phyloP scores from a whole-genome alignment of 2,888 invertebrate genomes.

The Parthenolecanium corni region DNA sequence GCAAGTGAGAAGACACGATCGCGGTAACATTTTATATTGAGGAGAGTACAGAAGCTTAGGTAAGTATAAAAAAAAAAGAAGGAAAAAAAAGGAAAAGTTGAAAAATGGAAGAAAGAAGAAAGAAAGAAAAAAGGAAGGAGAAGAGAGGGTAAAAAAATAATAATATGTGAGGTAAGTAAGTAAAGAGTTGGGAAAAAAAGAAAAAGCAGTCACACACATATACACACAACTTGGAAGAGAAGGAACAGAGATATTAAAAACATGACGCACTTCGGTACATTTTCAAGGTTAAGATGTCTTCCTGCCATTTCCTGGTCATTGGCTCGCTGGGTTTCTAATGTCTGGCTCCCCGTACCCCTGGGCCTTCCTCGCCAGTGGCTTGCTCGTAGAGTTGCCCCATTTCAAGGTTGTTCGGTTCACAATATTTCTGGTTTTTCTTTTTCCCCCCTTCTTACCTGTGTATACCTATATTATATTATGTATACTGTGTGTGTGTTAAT shows the following conservation, averaged over 20 bases:
- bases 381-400: slow-evolving; percentile 22
- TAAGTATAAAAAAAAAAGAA: neutral
- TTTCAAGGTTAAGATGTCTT: slow-evolving; percentile 30
- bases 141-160: neutral
- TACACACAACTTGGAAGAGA: slow-evolving; percentile 13
- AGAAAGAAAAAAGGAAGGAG: neutral
- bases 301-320: slow-evolving; percentile 30
- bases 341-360: slow-evolving; percentile 21
- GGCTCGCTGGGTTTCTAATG: slow-evolving; percentile 30
- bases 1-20: neutral
- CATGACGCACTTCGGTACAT: slow-evolving; percentile 31
- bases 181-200: slow-evolving; percentile 31
- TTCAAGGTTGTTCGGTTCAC: slow-evolving; percentile 29
- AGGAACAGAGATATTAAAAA: slow-evolving; percentile 24
- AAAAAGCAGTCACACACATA: slow-evolving; percentile 24
- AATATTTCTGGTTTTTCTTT: slow-evolving; percentile 26
- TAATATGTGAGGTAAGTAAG: no score
- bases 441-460: no score
- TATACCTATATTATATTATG: neutral
- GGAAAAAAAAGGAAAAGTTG: no score
- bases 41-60: no score
- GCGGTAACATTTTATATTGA: neutral
- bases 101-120: no score
- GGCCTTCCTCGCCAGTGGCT: neutral
- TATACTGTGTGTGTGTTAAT: neutral